Evolutionary conservation across 2,113 vertebrate species (phyloP), one percentile per base, ranked within the genome.

Genomic region (Erpornis zantholeuca): DNA sequence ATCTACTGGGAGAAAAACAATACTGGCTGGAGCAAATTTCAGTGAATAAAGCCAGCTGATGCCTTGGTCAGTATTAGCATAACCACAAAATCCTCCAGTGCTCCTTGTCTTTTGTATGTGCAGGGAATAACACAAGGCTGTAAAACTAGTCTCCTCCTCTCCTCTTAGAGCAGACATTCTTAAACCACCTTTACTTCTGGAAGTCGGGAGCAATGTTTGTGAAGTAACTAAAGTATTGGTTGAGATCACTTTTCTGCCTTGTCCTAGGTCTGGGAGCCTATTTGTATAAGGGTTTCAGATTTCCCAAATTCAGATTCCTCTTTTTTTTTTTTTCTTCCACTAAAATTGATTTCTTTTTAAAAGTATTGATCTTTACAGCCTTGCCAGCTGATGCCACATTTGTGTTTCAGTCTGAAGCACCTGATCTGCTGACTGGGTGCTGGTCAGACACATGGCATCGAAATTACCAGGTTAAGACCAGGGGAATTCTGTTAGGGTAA

Each of bases 1-100:
- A 54, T 65, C 56, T 85, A 9, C 6, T 86, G 64, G 68, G 64
- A 63, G 24, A 52, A 92, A 53, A 73, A 53, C 86, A 42, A 29
- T 47, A 42, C 33, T 90, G 61, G 8, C 56, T 80, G 64, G 35
- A 90, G 68, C 52, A 92, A 42, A 88, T 93, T 81, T 86, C 40
- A 75, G 47, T 90, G 69, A 78, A 75, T 86, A 71, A 94, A 92
- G 40, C 56, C 94, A 95, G 68, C 90, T 93, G 92, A 86, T 86
- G 36, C 79, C 33, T 68, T 80, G 50, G 49, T 83, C 47, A 35
- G 36, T 71, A 90, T 94, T 96, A 93, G 75, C 82, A 85, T 90
- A 90, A 75, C 27, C 49, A 69, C 64, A 88, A 36, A 90, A 69
- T 90, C 25, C 15, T 95, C 40, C 50, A 80, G 63, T 95, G 82